Percentiles rank a stretch among this genome's conserved stretches.
phyloP scores from a whole-genome alignment of 2,113 vertebrate species.

The Fregetta grallaria region DNA sequence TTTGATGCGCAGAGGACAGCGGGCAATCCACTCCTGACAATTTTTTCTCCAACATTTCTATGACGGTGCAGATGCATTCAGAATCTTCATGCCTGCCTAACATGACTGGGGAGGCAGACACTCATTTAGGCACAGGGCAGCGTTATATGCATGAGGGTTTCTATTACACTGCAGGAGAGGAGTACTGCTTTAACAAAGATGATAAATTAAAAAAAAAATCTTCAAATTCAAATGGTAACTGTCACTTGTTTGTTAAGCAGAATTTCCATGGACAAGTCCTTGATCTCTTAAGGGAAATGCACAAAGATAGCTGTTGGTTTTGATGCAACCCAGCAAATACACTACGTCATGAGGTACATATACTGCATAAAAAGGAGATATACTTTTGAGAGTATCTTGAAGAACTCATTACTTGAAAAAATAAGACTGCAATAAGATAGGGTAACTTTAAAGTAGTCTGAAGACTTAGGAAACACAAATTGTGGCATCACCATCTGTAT shows the following conservation, averaged over 20 bases:
- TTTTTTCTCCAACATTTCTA: background rate
- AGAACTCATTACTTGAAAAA: background rate
- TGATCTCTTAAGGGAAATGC: background rate
- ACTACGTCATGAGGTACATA: background rate
- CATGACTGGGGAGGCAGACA: background rate
- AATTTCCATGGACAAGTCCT: background rate
- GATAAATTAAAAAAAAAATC: background rate
- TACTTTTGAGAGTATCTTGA: background rate
- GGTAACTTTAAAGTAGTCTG: background rate
- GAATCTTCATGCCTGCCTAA: background rate
- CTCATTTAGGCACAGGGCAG: background rate
- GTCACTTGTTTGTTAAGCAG: background rate
- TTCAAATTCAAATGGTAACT: background rate
- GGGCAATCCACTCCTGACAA: background rate
- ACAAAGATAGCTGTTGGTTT: background rate
- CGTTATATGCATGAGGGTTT: accelerated
- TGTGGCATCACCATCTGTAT: background rate
- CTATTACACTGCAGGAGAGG: background rate
- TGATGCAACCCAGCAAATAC: background rate
- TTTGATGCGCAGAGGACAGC: background rate
- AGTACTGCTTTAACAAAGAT: background rate
- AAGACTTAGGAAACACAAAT: background rate
- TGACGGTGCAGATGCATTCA: background rate
- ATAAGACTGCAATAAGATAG: background rate
- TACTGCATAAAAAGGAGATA: background rate